phyloP scores from a whole-genome alignment of 2,888 invertebrate genomes.

The Drosophila imparisetae region DNA sequence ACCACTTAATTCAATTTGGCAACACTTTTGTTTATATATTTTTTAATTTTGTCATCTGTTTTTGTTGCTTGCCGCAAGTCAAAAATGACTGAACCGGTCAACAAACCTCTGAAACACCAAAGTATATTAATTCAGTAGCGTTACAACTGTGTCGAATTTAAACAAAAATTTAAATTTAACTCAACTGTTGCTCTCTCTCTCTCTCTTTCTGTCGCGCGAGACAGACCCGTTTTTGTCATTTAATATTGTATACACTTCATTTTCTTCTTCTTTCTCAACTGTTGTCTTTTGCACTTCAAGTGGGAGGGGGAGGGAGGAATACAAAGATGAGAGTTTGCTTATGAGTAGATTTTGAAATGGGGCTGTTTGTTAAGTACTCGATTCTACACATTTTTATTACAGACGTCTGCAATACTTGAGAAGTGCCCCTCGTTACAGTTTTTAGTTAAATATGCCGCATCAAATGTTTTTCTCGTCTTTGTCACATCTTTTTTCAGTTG shows the following conservation, averaged over 20 bases:
- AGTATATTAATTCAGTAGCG: constrained; percentile 26
- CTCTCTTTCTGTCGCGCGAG: neutral
- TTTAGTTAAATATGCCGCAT: neutral
- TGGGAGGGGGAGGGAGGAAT: constrained; percentile 3
- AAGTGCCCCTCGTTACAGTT: neutral
- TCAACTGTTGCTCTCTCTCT: constrained; percentile 17
- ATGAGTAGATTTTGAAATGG: constrained; percentile 4
- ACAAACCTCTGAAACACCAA: constrained; percentile 23
- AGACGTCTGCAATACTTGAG: neutral
- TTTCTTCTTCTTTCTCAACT: constrained; percentile 10
- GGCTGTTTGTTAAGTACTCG: constrained; percentile 16
- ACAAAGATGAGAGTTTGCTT: constrained; percentile 20
- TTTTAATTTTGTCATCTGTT: constrained; percentile 1
- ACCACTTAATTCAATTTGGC: constrained; percentile 28
- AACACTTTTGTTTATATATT: neutral
- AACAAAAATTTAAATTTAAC: constrained; percentile 14
- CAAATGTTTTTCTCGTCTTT: neutral
- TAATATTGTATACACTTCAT: constrained; percentile 44
- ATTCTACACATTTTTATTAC: neutral
- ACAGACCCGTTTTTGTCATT: constrained; percentile 29
- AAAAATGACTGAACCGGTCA: constrained; percentile 45
- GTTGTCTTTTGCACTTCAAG: constrained; percentile 31
- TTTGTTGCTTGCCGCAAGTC: constrained; percentile 13
- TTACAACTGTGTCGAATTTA: constrained; percentile 35
- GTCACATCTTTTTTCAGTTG: neutral